Evolutionary conservation across 2,113 vertebrate species (phyloP).

Genomic region (Neopipo cinnamomea): DNA sequence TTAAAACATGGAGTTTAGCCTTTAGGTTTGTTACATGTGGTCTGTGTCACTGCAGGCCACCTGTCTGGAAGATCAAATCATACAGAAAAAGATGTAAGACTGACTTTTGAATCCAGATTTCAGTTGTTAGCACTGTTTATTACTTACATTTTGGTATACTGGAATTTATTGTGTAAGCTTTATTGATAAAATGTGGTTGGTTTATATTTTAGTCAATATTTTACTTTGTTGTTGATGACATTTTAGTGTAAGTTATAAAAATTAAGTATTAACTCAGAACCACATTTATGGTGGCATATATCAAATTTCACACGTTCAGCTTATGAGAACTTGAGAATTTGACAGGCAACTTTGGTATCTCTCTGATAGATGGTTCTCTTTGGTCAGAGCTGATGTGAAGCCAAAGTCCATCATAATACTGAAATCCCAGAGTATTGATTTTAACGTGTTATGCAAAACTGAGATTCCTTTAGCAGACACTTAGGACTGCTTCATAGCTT

Average conservation of each 20-base stretch:
- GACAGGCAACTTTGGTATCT: neutral
- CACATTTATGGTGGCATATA: neutral
- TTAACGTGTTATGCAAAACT: neutral
- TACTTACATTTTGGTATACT: neutral
- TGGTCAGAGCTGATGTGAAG: neutral
- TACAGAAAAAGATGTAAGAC: neutral
- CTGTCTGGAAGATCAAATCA: neutral
- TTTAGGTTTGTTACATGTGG: neutral
- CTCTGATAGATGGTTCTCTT: neutral
- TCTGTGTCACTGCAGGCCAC: neutral
- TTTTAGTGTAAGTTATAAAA: neutral
- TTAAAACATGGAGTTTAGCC: neutral
- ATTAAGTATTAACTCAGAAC: neutral
- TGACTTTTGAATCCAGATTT: neutral
- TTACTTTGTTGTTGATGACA: neutral
- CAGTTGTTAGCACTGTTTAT: neutral
- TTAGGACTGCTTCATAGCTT: neutral
- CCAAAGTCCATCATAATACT: neutral
- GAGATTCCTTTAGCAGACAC: neutral
- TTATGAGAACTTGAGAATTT: conserved; percentile 27
- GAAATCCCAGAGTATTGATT: neutral
- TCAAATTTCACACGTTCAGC: conserved; percentile 9
- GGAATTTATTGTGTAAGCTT: neutral
- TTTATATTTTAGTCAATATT: neutral
- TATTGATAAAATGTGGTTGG: neutral